A percentile compares a stretch with the other conserved stretches of the same genome.
phyloP scores from a whole-genome alignment of 92 coral and sea anemone genomes.

The Heteractis magnifica region DNA sequence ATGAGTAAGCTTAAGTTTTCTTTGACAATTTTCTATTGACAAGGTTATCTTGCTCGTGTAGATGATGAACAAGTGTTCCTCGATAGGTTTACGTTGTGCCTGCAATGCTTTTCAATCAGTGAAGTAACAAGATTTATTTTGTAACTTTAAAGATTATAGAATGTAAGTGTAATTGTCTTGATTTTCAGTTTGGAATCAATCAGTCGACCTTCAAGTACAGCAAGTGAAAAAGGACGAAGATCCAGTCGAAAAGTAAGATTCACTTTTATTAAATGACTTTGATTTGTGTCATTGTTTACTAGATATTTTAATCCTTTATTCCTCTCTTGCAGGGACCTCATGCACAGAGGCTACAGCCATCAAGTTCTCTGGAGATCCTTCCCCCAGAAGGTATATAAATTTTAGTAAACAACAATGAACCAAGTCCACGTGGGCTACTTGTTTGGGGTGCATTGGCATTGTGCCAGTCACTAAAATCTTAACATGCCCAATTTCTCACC shows the following conservation, averaged over 20 bases:
- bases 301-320: not conserved
- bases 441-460: no score
- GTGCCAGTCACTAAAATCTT: no score
- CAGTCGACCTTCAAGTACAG: conserved; percentile 74
- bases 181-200: conserved; percentile 73
- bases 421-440: no score
- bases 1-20: no score
- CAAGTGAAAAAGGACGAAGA: conserved; percentile 50
- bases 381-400: conserved; percentile 55
- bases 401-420: not conserved
- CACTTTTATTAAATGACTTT: not conserved
- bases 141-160: not conserved
- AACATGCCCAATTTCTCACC: no score
- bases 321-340: not conserved
- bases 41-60: no score
- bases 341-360: conserved; percentile 26
- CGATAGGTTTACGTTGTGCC: no score
- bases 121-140: not conserved
- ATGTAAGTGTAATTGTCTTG: not conserved
- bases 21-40: no score
- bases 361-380: conserved; percentile 49
- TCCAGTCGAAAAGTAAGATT: conserved; percentile 25
- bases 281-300: not conserved
- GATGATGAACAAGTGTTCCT: no score
- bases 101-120: no score